A percentile compares a stretch with the other conserved stretches of the same genome.
Evolutionary conservation across 2,113 vertebrate genomes (phyloP).

Genomic region (Odontophorus gujanensis): DNA sequence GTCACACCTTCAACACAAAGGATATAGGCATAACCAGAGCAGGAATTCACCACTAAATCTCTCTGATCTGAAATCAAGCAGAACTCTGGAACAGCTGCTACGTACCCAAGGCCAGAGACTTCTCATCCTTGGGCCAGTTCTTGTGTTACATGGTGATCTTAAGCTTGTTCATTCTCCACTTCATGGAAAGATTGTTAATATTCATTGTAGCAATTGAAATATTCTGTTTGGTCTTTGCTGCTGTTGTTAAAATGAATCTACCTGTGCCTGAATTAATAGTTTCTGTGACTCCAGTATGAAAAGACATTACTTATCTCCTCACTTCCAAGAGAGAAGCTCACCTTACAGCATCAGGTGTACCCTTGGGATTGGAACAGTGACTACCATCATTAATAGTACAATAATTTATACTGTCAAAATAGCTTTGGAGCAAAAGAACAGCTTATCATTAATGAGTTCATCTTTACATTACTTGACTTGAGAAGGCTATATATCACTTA

Average conservation of each 20-base stretch:
- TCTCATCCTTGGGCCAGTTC: not conserved
- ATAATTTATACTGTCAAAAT: not conserved
- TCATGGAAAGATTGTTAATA: not conserved
- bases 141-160: fast-evolving
- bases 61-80: constrained; percentile 56
- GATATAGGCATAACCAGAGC: constrained; percentile 56
- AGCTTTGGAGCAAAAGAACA: not conserved
- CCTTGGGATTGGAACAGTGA: not conserved
- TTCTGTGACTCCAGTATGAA: not conserved
- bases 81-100: constrained; percentile 36
- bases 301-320: not conserved
- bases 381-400: not conserved
- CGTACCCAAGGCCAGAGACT: constrained; percentile 8
- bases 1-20: constrained; percentile 42
- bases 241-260: not conserved
- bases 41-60: constrained; percentile 24
- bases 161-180: not conserved
- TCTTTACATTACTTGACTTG: constrained; percentile 1
- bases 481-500: not conserved
- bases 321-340: not conserved
- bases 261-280: not conserved
- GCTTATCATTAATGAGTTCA: not conserved
- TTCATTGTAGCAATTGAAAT: not conserved
- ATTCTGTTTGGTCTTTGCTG: not conserved
- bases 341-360: not conserved